Conservation (phyloP, 2,888 invertebrate genomes). For the Ellobium chinense region DNA sequence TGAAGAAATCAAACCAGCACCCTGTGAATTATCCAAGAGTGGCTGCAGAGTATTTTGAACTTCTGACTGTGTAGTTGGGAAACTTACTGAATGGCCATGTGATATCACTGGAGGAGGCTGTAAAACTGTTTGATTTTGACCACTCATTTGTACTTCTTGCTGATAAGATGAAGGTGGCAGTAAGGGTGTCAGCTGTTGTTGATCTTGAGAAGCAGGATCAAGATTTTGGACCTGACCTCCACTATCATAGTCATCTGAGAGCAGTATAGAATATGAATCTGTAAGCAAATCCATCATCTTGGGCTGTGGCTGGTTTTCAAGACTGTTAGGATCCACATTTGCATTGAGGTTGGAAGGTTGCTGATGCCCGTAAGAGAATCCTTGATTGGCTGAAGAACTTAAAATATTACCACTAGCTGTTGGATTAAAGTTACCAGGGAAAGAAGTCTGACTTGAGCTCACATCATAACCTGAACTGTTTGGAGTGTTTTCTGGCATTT, state of each 20-base stretch:
- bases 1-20: neutral
- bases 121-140: neutral
- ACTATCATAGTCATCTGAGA: constrained; percentile 17
- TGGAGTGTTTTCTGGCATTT: neutral
- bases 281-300: constrained; percentile 42
- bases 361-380: constrained; percentile 2
- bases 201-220: neutral
- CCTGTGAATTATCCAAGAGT: neutral
- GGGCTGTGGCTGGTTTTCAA: constrained; percentile 6
- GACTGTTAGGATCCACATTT: neutral
- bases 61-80: neutral
- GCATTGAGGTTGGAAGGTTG: neutral
- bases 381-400: neutral
- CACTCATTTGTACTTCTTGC: neutral
- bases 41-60: neutral
- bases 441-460: neutral
- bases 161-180: constrained; percentile 13
- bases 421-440: neutral
- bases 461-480: neutral
- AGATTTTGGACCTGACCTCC: neutral
- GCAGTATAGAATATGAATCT: constrained; percentile 31
- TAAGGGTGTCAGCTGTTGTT: neutral
- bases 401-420: neutral
- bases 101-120: neutral
- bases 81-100: neutral